These are phyloP conservation scores for Chymomyza costata DNA, from an alignment of 1,140 invertebrate genomes.

Conservation along the genomic window DNA sequence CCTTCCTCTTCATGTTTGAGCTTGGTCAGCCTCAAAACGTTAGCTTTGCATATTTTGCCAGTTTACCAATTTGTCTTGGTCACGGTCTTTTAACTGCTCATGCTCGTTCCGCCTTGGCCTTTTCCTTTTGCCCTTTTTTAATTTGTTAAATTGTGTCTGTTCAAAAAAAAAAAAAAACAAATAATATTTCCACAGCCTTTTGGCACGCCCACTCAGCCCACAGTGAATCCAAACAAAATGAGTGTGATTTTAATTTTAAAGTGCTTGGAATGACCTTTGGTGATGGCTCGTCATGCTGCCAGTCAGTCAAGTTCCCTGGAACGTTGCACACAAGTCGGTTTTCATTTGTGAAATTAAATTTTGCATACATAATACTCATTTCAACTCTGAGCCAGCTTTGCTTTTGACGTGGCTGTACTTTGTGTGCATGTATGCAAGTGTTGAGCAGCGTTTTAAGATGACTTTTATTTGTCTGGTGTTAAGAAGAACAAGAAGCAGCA, in stretches of 20 bases:
- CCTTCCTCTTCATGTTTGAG: neutral
- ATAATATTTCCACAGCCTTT: neutral
- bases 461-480: constrained; percentile 27
- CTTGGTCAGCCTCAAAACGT: neutral
- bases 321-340: constrained; percentile 17
- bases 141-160: constrained; percentile 67
- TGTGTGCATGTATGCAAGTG: constrained; percentile 20
- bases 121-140: constrained; percentile 40
- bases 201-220: neutral
- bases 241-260: constrained; percentile 46
- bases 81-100: constrained; percentile 40
- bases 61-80: constrained; percentile 34
- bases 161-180: constrained; percentile 13
- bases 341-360: constrained; percentile 65
- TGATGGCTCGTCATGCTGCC: constrained; percentile 1
- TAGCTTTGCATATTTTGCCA: constrained; percentile 37
- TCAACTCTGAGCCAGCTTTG: constrained; percentile 4
- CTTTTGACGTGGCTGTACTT: constrained; percentile 44
- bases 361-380: constrained; percentile 51
- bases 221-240: constrained; percentile 27
- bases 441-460: too few species aligned
- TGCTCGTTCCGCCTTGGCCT: constrained; percentile 12
- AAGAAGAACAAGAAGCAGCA: constrained; percentile 65
- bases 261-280: constrained; percentile 42
- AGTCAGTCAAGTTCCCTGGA: neutral